Evolutionary conservation across 2,113 vertebrate species (phyloP), one percentile per base, ranked within the genome.

Genomic region (Macquaria australasica): DNA sequence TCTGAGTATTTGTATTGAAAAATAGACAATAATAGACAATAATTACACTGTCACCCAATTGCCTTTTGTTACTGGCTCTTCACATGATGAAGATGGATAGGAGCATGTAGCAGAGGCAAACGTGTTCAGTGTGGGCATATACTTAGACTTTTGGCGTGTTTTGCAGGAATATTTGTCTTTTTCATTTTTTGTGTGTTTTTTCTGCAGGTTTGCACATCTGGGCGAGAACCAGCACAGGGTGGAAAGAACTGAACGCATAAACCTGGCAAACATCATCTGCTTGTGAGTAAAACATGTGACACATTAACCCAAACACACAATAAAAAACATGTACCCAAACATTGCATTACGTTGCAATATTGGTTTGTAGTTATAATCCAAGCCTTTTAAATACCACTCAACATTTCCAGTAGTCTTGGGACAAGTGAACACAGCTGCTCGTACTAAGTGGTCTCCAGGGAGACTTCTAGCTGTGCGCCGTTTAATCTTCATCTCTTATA

Each of bases 161-260:
- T 71, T 75, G 20, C 37, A 18, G n/a, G 9, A 73, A 37, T 28
- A 14, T 59, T 39, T 59, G 6, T 80, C 25, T 80, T 43, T 70
- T 18, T 78, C 1, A 66, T 16, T 23, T n/a, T 58, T 3, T 73
- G 15, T 76, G 14, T 79, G 21, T 69, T 59, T 63, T 51, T 16
- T n/a, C 41, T 83, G 53, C 89, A 99, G 98, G 88, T 99, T 99
- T 95, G 97, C 97, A 90, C 96, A 96, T 85, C 95, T 99, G 92
- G 97, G 97, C 16, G 96, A 97, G 91, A 97, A 96, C 93, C 97
- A 97, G 81, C 96, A 98, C 92, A 96, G 94, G 83, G 96, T 96
- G 94, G 97, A 98, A 73, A 96, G 91, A 90, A 94, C 60, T 10
- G 94, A 92, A 78, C 93, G 89, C 74, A 96, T 95, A 87, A 91